Conservation (phyloP, 2,113 vertebrate genomes). For the Tenrec ecaudatus region DNA sequence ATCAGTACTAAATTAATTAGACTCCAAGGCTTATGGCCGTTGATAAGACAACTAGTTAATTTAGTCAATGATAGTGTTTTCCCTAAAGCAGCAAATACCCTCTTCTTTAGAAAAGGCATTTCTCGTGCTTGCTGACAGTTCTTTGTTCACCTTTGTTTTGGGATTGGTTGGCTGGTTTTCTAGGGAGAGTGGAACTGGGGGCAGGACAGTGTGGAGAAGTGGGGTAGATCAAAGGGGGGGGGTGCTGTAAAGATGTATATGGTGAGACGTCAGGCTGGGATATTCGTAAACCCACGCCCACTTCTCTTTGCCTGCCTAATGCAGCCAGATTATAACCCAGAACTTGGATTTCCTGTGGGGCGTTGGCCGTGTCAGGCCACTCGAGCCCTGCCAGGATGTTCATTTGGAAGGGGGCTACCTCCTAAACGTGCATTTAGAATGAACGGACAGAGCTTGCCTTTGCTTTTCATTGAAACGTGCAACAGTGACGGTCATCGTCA, state of each 20-base stretch:
- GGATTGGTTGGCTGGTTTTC: too few relatives aligned
- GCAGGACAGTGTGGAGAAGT: not conserved
- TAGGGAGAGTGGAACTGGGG: not conserved
- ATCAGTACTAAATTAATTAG: slow-evolving; percentile 94
- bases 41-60: slow-evolving; percentile 94
- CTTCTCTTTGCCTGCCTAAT: slow-evolving; percentile 61
- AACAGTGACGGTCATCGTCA: slow-evolving; percentile 78
- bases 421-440: slow-evolving; percentile 59
- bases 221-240: not conserved
- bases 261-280: slow-evolving; percentile 71
- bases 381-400: not conserved
- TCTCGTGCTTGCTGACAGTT: slow-evolving; percentile 71
- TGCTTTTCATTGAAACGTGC: slow-evolving; percentile 74
- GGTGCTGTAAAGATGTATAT: slow-evolving; percentile 24
- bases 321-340: slow-evolving; percentile 61
- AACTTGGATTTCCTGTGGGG: slow-evolving; percentile 59
- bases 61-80: slow-evolving; percentile 92
- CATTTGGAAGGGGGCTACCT: slow-evolving; percentile 78
- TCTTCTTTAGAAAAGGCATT: slow-evolving; percentile 89
- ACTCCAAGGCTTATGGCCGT: slow-evolving; percentile 91
- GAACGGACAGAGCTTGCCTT: slow-evolving; percentile 71
- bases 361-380: slow-evolving; percentile 40
- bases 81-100: slow-evolving; percentile 92
- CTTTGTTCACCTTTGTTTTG: not conserved
- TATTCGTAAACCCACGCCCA: slow-evolving; percentile 59